These are phyloP conservation scores for Pterobdella sp. DNA, from an alignment of 2,888 invertebrate species.

Conservation along the genomic window DNA sequence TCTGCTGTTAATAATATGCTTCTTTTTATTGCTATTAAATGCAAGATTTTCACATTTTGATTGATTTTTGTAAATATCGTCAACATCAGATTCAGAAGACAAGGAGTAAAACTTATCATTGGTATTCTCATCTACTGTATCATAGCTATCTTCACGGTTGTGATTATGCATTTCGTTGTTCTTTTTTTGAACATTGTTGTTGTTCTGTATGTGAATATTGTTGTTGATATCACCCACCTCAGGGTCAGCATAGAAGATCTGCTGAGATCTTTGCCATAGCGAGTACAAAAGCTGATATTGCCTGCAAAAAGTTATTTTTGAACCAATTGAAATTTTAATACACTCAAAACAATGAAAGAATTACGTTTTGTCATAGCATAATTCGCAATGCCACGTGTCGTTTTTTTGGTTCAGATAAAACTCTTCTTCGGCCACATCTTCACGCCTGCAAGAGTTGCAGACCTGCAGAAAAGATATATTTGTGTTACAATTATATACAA, in stretches of 20 bases:
- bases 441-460: background rate
- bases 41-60: too few species aligned
- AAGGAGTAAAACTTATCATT: background rate
- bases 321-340: background rate
- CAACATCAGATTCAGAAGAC: background rate
- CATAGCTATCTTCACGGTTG: background rate
- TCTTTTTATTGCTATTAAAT: background rate
- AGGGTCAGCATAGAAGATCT: background rate
- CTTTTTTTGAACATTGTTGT: background rate
- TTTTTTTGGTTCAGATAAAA: background rate
- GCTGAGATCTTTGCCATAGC: constrained; percentile 8
- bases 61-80: too few species aligned
- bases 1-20: too few species aligned
- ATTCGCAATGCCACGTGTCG: background rate
- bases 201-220: background rate
- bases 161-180: background rate
- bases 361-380: constrained; percentile 7
- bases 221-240: background rate
- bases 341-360: background rate
- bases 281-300: background rate
- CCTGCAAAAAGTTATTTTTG: background rate
- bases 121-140: background rate
- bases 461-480: background rate
- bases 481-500: too few species aligned
- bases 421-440: background rate